Evolutionary conservation across 2,797 vertebrate genomes (phyloP).

Genomic region (Artibeus lituratus): DNA sequence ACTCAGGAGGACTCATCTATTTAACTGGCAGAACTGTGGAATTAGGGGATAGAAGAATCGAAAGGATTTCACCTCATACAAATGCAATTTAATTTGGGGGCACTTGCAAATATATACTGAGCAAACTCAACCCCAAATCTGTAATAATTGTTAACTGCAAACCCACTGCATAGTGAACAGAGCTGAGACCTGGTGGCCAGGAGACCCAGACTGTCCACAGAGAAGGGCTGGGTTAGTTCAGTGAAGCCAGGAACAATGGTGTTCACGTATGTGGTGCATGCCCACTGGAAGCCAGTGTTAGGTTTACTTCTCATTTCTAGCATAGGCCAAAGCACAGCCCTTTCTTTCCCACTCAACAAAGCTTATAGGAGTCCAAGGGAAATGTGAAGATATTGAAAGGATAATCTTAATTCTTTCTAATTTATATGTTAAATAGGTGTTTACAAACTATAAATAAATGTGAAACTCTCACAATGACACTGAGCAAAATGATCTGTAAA

Average conservation of each 20-base stretch:
- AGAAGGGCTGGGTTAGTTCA: neutral
- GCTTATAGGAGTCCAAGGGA: neutral
- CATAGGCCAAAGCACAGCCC: neutral
- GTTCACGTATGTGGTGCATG: neutral
- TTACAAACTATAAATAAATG: slow-evolving; percentile 9
- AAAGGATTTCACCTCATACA: neutral
- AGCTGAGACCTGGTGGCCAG: neutral
- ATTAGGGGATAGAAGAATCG: neutral
- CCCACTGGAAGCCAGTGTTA: neutral
- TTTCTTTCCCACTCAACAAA: neutral
- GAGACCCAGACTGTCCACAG: neutral
- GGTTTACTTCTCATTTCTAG: neutral
- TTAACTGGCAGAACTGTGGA: neutral
- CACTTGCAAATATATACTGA: neutral
- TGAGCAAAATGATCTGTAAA: neutral
- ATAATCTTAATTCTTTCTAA: slow-evolving; percentile 3
- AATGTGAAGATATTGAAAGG: neutral
- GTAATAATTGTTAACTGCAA: neutral
- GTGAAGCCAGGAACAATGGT: neutral
- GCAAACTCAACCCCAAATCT: neutral
- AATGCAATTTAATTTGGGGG: neutral
- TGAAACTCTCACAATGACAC: neutral
- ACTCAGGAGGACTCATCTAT: neutral
- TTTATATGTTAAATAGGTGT: neutral
- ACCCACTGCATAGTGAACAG: neutral